Conservation (phyloP, 1,140 invertebrate genomes). For the Leptinotarsa lineolata region DNA sequence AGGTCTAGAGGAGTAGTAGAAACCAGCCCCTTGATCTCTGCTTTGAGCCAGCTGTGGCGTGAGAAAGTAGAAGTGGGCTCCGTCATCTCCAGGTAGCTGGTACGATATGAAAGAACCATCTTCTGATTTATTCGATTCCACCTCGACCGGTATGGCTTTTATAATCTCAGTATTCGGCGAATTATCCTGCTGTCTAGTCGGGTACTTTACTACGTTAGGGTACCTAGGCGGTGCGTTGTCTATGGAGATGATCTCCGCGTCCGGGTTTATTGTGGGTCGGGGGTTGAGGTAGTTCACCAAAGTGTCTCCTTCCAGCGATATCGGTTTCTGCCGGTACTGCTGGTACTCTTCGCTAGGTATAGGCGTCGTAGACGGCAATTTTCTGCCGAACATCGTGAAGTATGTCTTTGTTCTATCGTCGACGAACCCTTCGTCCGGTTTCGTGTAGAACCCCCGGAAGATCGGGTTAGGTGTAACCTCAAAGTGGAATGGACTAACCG, state of each 20-base stretch:
- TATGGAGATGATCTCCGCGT: conserved; percentile 61
- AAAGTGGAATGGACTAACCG: conserved; percentile 46
- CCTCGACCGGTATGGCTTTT: conserved; percentile 37
- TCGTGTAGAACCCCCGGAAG: conserved; percentile 70
- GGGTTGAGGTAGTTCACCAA: conserved; percentile 66
- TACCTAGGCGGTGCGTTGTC: conserved; percentile 38
- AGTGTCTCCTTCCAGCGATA: conserved; percentile 63
- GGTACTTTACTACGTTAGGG: conserved; percentile 36
- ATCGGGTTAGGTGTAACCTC: conserved; percentile 66
- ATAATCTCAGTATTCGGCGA: conserved; percentile 32
- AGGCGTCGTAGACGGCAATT: conserved; percentile 63
- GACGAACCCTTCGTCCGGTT: conserved; percentile 70
- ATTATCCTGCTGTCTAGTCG: conserved; percentile 24
- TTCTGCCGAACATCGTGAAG: conserved; percentile 76
- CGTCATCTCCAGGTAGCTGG: conserved; percentile 67
- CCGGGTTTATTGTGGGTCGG: conserved; percentile 66
- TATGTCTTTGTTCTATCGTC: conserved; percentile 79
- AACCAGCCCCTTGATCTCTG: conserved; percentile 53
- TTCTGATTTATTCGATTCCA: conserved; percentile 57
- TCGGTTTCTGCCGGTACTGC: conserved; percentile 53
- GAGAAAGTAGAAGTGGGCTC: conserved; percentile 76
- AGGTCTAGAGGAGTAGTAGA: conserved; percentile 53
- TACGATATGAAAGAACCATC: conserved; percentile 68
- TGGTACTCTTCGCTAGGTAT: conserved; percentile 39
- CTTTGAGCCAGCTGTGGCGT: conserved; percentile 67